These are phyloP conservation scores for Pavo muticus DNA, from an alignment of 2,113 vertebrate genomes.

Conservation along the genomic window DNA sequence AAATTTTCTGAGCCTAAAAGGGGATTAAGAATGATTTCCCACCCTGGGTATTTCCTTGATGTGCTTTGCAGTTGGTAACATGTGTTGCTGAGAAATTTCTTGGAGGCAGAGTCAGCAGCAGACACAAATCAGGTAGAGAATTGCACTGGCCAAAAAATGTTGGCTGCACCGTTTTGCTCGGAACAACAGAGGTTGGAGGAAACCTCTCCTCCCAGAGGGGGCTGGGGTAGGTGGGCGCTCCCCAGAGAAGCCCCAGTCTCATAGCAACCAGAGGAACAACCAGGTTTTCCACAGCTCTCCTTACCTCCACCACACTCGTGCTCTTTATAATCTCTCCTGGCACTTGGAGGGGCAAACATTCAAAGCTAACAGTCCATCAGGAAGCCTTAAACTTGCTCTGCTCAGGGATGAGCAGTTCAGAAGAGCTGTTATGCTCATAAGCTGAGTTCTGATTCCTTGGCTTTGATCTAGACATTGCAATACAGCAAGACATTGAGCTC, in stretches of 20 bases:
- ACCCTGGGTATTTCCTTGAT: not conserved
- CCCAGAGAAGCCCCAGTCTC: not conserved
- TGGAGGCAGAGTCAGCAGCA: not conserved
- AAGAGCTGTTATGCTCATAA: not conserved
- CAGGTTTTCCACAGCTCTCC: not conserved
- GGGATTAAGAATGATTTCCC: not conserved
- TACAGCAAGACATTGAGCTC: not conserved
- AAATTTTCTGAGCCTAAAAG: not conserved
- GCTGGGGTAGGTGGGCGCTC: not conserved
- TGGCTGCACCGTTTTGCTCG: not conserved
- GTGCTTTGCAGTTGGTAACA: not conserved
- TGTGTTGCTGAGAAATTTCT: not conserved
- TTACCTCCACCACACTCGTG: not conserved
- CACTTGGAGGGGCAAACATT: rapidly evolving
- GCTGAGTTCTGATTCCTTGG: not conserved
- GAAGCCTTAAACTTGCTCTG: not conserved
- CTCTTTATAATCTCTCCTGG: not conserved
- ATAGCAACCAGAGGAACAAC: not conserved
- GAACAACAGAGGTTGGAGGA: not conserved
- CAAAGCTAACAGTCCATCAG: not conserved
- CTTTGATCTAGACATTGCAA: not conserved
- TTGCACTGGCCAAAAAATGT: not conserved
- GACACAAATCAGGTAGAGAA: not conserved
- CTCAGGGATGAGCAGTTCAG: not conserved
- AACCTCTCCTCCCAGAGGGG: not conserved